phyloP scores from a whole-genome alignment of 1,140 invertebrate genomes.

The Cryptotermes secundus region DNA sequence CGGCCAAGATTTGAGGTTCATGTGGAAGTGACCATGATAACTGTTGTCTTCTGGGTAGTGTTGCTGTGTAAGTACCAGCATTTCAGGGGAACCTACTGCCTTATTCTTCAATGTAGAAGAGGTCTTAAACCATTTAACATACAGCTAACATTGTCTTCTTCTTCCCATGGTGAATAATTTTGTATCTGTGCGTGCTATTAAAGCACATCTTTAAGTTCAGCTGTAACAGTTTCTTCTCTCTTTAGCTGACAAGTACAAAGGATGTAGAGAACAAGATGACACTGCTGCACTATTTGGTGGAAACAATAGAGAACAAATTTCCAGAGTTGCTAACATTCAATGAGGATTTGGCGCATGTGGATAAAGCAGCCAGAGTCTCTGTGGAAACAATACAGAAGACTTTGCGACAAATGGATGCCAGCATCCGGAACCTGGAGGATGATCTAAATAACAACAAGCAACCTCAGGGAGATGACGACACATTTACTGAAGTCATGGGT shows the following conservation, averaged over 20 bases:
- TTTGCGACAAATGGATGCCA: conserved; percentile 81
- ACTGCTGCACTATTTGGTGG: conserved; percentile 88
- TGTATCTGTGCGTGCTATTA: neutral
- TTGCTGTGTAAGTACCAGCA: no score
- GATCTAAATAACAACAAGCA: conserved; percentile 80
- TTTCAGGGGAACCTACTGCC: no score
- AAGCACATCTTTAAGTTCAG: conserved; percentile 39
- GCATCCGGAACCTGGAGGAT: conserved; percentile 81
- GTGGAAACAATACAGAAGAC: conserved; percentile 83
- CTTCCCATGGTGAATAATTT: neutral
- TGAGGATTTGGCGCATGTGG: conserved; percentile 86
- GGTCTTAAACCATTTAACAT: no score
- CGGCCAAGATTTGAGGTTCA: no score
- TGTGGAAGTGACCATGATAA: no score
- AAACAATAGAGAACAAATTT: conserved; percentile 85
- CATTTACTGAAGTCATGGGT: conserved; percentile 81
- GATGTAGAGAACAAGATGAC: conserved; percentile 91
- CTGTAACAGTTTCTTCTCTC: conserved; percentile 37
- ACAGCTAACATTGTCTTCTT: no score
- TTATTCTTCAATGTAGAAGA: no score
- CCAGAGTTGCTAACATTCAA: conserved; percentile 79
- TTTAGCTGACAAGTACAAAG: conserved; percentile 88
- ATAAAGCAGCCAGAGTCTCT: conserved; percentile 73
- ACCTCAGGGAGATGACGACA: conserved; percentile 76
- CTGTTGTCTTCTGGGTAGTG: no score